Conservation (phyloP, 2,888 invertebrate species). For the Drosophila dives region DNA sequence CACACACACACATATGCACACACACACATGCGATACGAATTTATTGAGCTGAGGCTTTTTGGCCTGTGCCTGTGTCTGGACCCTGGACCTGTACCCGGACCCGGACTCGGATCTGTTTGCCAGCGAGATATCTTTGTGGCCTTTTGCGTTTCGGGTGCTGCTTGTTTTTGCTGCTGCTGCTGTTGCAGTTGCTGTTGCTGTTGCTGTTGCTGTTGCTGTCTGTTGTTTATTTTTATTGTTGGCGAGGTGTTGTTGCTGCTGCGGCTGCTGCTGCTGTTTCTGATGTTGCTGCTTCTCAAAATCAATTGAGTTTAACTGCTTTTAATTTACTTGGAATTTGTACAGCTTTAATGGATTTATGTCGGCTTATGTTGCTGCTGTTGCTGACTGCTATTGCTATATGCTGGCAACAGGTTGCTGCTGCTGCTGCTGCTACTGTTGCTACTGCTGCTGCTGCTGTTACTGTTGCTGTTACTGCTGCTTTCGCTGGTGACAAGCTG, state of each 20-base stretch:
- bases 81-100: slow-evolving; percentile 22
- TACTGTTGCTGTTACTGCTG: slow-evolving; percentile 32
- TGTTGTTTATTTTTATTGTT: slow-evolving; percentile 77
- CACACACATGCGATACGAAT: slow-evolving; percentile 64
- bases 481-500: slow-evolving; percentile 58
- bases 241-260: slow-evolving; percentile 55
- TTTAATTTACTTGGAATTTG: slow-evolving; percentile 78
- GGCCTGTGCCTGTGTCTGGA: slow-evolving; percentile 53
- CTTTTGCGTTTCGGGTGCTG: slow-evolving; percentile 37
- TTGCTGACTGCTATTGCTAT: slow-evolving; percentile 23
- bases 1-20: slow-evolving; percentile 33
- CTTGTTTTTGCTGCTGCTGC: slow-evolving; percentile 16
- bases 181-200: slow-evolving; percentile 39
- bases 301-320: slow-evolving; percentile 79
- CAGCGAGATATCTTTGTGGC: slow-evolving; percentile 43
- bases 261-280: slow-evolving; percentile 32
- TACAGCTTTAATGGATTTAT: slow-evolving; percentile 78
- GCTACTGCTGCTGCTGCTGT: not conserved
- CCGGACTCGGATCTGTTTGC: slow-evolving; percentile 32
- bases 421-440: slow-evolving; percentile 6
- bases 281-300: slow-evolving; percentile 64
- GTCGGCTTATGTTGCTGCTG: slow-evolving; percentile 71
- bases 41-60: slow-evolving; percentile 74
- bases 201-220: slow-evolving; percentile 41
- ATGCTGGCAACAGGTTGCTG: slow-evolving; percentile 51